phyloP scores from a whole-genome alignment of 2,888 invertebrate species.

The Maniola hyperantus region DNA sequence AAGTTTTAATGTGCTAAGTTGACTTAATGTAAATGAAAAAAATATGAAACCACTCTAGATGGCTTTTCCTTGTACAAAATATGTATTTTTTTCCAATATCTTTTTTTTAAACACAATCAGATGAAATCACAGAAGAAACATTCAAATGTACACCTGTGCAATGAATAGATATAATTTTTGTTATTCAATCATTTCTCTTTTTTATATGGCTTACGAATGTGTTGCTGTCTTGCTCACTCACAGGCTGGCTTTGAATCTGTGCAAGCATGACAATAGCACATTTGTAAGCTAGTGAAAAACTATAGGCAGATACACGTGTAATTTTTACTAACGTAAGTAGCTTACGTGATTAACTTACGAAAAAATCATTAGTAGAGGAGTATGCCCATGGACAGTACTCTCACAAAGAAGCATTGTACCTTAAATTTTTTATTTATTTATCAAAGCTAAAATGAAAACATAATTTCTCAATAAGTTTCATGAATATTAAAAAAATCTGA shows the following conservation, averaged over 20 bases:
- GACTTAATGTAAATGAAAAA: constrained; percentile 28
- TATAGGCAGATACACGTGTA: too few species aligned
- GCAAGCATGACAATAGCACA: not conserved
- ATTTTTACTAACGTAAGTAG: too few species aligned
- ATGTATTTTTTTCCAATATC: constrained; percentile 11
- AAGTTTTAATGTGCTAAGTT: constrained; percentile 37
- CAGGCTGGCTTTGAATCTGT: not conserved
- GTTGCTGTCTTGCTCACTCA: not conserved
- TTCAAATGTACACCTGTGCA: too few species aligned
- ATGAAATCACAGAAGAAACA: too few species aligned
- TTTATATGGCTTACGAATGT: not conserved
- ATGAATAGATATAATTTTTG: not conserved
- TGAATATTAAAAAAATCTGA: too few species aligned
- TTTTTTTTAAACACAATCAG: constrained; percentile 7
- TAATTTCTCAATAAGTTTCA: too few species aligned
- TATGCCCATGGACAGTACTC: too few species aligned
- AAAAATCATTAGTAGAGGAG: too few species aligned
- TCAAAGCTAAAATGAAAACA: too few species aligned
- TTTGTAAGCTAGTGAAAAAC: not conserved
- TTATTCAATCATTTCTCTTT: not conserved
- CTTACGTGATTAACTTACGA: too few species aligned
- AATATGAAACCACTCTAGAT: constrained; percentile 21
- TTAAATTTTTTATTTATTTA: too few species aligned
- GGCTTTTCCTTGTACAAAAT: constrained; percentile 21
- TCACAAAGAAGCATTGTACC: too few species aligned